These are phyloP conservation scores for Drosophila cognata DNA, from an alignment of 2,888 invertebrate species.

Conservation along the genomic window DNA sequence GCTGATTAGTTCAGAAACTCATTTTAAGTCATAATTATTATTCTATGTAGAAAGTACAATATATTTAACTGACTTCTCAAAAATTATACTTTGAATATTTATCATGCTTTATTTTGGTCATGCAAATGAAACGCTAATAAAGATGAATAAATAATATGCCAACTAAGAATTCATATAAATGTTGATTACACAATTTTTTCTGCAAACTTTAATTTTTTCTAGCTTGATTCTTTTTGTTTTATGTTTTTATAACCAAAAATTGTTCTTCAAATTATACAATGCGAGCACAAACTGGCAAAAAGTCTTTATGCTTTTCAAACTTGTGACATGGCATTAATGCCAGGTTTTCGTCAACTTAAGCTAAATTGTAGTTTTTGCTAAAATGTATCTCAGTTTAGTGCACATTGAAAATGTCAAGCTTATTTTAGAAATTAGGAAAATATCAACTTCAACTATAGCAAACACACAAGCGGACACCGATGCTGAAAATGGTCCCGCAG, in stretches of 20 bases:
- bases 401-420: not conserved
- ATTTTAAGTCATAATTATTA: not conserved
- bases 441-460: not conserved
- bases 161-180: not conserved
- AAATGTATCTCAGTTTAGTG: not conserved
- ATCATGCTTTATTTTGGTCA: not conserved
- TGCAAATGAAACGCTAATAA: not conserved
- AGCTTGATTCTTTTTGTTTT: not conserved
- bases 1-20: not conserved
- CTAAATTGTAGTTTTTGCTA: not conserved
- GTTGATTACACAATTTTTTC: not conserved
- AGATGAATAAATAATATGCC: not conserved
- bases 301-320: not conserved
- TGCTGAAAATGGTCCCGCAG: slow-evolving; percentile 2
- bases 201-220: not conserved
- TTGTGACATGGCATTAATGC: not conserved
- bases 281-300: not conserved
- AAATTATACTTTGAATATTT: not conserved
- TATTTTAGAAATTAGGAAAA: not conserved
- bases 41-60: not conserved
- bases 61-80: not conserved
- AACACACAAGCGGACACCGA: not conserved
- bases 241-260: not conserved
- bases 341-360: not conserved
- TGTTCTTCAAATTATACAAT: not conserved